phyloP scores from a whole-genome alignment of 92 coral and sea anemone genomes.

The Bergia puertoricense region DNA sequence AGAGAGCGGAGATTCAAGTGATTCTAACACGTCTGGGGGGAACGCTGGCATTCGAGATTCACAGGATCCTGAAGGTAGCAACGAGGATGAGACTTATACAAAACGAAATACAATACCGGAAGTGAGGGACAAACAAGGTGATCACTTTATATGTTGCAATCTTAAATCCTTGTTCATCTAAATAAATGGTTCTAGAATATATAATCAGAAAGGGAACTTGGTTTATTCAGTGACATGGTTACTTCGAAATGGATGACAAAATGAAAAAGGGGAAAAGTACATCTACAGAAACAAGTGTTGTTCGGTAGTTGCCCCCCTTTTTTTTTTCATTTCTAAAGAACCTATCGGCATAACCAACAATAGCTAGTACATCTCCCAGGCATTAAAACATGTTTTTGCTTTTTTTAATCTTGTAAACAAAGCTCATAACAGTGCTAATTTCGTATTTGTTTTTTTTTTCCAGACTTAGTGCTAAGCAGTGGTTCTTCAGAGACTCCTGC shows the following conservation, averaged over 20 bases:
- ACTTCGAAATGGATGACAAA: too few species aligned
- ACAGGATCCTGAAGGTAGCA: conserved; percentile 2
- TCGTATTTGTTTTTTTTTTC: not conserved
- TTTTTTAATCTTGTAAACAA: too few species aligned
- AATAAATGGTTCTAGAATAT: too few species aligned
- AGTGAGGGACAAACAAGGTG: conserved; percentile 47
- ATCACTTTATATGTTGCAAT: not conserved
- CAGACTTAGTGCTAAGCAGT: conserved; percentile 1
- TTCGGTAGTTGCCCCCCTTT: too few species aligned
- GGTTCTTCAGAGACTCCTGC: not conserved
- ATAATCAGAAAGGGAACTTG: too few species aligned
- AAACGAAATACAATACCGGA: conserved; percentile 56
- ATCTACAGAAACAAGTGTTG: too few species aligned
- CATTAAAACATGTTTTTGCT: too few species aligned
- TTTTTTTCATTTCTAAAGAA: too few species aligned
- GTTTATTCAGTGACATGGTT: too few species aligned
- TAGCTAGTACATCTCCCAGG: too few species aligned
- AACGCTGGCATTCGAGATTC: not conserved
- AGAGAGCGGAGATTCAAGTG: not conserved
- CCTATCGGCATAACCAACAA: too few species aligned
- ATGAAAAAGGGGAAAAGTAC: too few species aligned
- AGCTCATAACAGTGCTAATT: not conserved
- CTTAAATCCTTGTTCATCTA: not conserved
- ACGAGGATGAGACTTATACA: conserved; percentile 51
- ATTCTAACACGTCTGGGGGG: conserved; percentile 5